A percentile compares a stretch with the other conserved stretches of the same genome.
Evolutionary conservation across 2,888 invertebrate genomes (phyloP).

Genomic region (Drosophila mimica): DNA sequence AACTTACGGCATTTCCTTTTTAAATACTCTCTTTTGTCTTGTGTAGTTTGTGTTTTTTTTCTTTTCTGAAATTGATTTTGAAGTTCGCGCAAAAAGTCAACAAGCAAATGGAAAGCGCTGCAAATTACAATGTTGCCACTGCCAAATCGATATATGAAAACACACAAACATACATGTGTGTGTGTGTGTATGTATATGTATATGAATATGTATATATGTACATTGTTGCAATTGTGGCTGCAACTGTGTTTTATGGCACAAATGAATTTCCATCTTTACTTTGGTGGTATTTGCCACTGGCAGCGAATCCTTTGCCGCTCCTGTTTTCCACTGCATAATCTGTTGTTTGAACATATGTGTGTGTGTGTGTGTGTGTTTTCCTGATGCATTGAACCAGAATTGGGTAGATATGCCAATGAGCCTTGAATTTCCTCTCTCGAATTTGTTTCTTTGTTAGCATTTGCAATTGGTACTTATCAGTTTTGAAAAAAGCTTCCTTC

Average conservation of each 20-base stretch:
- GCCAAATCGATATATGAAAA: slow-evolving; percentile 59
- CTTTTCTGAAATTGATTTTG: slow-evolving; percentile 3
- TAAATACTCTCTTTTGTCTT: not conserved
- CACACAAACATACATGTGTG: not conserved
- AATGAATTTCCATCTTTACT: slow-evolving; percentile 76
- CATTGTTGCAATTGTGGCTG: slow-evolving; percentile 36
- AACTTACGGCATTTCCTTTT: not conserved
- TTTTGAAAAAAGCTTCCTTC: too few relatives aligned
- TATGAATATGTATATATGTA: slow-evolving; percentile 10
- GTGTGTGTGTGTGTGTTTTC: slow-evolving; percentile 25
- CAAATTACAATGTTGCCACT: slow-evolving; percentile 54
- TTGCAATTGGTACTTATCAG: slow-evolving; percentile 23
- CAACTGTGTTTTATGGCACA: slow-evolving; percentile 63
- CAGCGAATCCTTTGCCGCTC: slow-evolving; percentile 37
- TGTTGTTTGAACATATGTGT: slow-evolving; percentile 28
- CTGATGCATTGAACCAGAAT: slow-evolving; percentile 77
- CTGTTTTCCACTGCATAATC: slow-evolving; percentile 34
- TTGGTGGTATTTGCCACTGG: slow-evolving; percentile 35
- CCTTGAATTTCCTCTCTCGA: slow-evolving; percentile 15
- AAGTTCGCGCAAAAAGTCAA: slow-evolving; percentile 22
- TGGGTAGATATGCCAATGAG: slow-evolving; percentile 73
- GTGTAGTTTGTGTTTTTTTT: not conserved
- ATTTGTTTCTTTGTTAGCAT: slow-evolving; percentile 17
- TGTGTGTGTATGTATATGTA: slow-evolving; percentile 6
- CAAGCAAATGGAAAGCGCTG: slow-evolving; percentile 46